Evolutionary conservation across 2,888 invertebrate species (phyloP), one percentile per base, ranked within the genome.

Genomic region (Penaeus monodon): DNA sequence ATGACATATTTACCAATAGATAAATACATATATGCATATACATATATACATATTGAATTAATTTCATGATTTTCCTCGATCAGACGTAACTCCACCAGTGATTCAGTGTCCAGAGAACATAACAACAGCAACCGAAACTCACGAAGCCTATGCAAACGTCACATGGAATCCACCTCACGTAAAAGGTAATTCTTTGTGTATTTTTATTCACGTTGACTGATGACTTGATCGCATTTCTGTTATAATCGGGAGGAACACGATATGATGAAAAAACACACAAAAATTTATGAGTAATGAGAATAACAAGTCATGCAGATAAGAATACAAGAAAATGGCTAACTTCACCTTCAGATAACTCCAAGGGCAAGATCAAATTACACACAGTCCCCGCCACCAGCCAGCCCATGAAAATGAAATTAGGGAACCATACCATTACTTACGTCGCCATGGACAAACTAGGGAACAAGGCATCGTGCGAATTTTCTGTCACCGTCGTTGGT

Each of bases 391-490:
- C 94, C 24, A 92, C 95, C 8, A 92, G 92, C 70, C 93, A 94
- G 79, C 94, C 94, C 1, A 92, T 93, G 91, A 93, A 93, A 91
- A 93, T 95, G 78, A 93, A 93, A 88, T 94, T 89, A 66, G 89
- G 89, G 17, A 74, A 29, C 12, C 89, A 89, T 65, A 80, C 86
- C 22, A 93, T 95, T n/a, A 94, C 93, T 0, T 95, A 95, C 91
- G 93, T 93, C 22, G 95, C 95, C 0, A 94, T 94, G 90, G 95
- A 95, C 92, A 91, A 93, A 2, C 94, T 93, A 87, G 93, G 94
- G 73, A 95, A 95, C 91, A 93, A 93, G 89, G 94, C 94, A 0
- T 93, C 93, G 85, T 95, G 95, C 91, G 93, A 93, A 88, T 95
- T 95, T 91, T 93, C 92, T 38, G 93, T 95, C 20, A 93, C 92